Conservation (phyloP, 2,888 invertebrate species). For the Drepana falcataria region DNA sequence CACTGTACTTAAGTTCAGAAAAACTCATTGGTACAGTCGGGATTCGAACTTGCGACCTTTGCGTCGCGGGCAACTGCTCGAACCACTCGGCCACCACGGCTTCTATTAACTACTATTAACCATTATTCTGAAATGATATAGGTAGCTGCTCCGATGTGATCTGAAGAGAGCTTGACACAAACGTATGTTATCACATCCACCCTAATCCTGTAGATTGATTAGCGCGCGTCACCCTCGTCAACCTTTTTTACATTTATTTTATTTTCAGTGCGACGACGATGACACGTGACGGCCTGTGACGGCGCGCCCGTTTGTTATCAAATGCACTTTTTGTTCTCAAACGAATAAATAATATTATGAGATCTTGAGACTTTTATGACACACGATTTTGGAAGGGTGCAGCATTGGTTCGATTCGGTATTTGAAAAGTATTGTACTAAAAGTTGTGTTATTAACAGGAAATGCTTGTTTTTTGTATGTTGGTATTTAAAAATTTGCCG, state of each 20-base stretch:
- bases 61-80: too few relatives aligned
- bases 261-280: neutral
- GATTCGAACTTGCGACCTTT: too few relatives aligned
- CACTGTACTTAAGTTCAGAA: too few relatives aligned
- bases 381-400: neutral
- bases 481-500: too few relatives aligned
- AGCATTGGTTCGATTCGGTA: neutral
- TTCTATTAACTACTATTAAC: too few relatives aligned
- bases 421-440: neutral
- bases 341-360: neutral
- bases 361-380: neutral
- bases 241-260: neutral
- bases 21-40: too few relatives aligned
- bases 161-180: too few relatives aligned
- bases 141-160: too few relatives aligned
- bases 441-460: neutral
- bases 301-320: neutral
- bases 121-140: too few relatives aligned
- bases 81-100: too few relatives aligned
- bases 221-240: neutral
- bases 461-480: too few relatives aligned
- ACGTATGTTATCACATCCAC: too few relatives aligned
- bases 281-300: neutral
- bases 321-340: neutral
- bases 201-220: neutral